Evolutionary conservation across 2,888 invertebrate genomes (phyloP).

Genomic region (Abrostola tripartita): DNA sequence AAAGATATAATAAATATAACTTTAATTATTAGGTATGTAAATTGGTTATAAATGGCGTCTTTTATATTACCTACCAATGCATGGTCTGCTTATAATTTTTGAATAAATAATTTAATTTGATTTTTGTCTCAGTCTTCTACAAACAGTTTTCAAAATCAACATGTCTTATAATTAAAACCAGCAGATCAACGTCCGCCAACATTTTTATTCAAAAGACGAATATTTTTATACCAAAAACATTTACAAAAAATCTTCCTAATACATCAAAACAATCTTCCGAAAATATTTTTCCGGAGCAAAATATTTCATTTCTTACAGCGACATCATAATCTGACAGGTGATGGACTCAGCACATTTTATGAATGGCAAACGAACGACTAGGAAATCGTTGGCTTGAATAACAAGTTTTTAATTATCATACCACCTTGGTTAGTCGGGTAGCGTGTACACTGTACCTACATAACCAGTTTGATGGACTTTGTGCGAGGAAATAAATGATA

Average conservation of each 20-base stretch:
- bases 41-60: no score
- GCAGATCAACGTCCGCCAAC: not conserved
- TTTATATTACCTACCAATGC: no score
- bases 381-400: slow-evolving; percentile 46
- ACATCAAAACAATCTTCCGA: slow-evolving; percentile 5
- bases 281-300: slow-evolving; percentile 25
- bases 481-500: slow-evolving; percentile 1
- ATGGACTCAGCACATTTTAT: slow-evolving; percentile 48
- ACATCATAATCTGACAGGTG: slow-evolving; percentile 45
- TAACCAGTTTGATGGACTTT: slow-evolving; percentile 19
- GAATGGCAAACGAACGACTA: slow-evolving; percentile 43
- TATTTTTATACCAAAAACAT: not conserved
- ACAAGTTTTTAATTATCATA: slow-evolving; percentile 43
- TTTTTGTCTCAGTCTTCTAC: no score
- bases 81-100: no score
- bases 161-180: not conserved
- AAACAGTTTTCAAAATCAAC: not conserved
- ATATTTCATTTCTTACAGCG: slow-evolving; percentile 39
- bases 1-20: no score
- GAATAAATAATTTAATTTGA: no score
- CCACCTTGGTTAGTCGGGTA: not conserved
- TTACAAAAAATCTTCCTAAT: slow-evolving; percentile 1
- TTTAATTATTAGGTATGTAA: no score
- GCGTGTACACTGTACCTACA: no score
- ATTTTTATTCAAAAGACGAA: not conserved